Percentiles rank a stretch among this genome's conserved stretches.
These are phyloP conservation scores for Bradypodion pumilum DNA, from an alignment of 2,797 vertebrate genomes.

Conservation along the genomic window DNA sequence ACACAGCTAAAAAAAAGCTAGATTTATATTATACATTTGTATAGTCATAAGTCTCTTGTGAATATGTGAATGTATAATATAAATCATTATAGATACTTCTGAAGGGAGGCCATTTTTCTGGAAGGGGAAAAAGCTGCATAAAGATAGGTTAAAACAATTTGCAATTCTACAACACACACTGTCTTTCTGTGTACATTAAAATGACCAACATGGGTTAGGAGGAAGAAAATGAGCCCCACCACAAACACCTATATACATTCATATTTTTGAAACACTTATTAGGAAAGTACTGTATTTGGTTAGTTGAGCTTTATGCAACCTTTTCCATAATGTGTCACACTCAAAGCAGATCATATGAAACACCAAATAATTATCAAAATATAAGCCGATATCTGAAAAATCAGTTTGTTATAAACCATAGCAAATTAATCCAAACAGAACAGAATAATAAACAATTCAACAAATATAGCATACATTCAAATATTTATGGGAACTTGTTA, in stretches of 20 bases:
- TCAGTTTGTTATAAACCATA: not conserved
- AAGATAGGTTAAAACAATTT: no score
- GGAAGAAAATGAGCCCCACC: no score
- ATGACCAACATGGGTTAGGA: no score
- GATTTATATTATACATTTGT: not conserved
- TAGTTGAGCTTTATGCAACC: not conserved
- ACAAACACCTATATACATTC: not conserved
- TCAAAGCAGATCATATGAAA: not conserved
- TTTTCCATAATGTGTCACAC: not conserved
- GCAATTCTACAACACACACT: no score
- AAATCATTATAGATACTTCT: no score
- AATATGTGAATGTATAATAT: no score
- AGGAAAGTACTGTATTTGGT: constrained; percentile 10
- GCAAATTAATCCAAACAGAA: not conserved
- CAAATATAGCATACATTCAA: not conserved
- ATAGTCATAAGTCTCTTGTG: not conserved
- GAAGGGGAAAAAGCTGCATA: no score
- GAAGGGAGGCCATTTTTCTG: no score
- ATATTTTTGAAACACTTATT: not conserved
- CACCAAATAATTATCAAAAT: not conserved
- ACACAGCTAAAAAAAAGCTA: not conserved
- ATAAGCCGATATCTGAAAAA: not conserved
- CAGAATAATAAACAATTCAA: no score
- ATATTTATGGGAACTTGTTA: no score
- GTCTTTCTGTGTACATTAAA: no score